A percentile compares a stretch with the other conserved stretches of the same genome.
Conservation (phyloP, 2,888 invertebrate species). For the Dorcus hopei region DNA sequence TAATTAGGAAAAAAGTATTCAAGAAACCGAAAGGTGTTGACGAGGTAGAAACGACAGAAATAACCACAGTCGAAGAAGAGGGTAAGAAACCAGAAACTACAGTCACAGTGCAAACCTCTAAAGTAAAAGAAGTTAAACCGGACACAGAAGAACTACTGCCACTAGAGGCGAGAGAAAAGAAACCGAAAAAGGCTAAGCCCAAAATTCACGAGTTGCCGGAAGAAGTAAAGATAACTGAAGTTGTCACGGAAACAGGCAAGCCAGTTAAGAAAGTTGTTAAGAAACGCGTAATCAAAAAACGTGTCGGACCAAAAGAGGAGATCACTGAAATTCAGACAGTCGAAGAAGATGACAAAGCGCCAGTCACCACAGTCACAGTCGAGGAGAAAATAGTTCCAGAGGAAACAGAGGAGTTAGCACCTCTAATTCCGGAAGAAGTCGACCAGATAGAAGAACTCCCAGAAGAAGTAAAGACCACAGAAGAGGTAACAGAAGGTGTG, state of each 20-base stretch:
- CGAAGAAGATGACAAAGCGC: slow-evolving; percentile 33
- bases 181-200: slow-evolving; percentile 31
- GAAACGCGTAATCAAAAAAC: slow-evolving; percentile 34
- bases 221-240: slow-evolving; percentile 26
- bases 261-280: slow-evolving; percentile 30
- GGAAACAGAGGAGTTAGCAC: slow-evolving; percentile 16
- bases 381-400: slow-evolving; percentile 24
- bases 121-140: slow-evolving; percentile 27
- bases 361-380: slow-evolving; percentile 29
- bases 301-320: slow-evolving; percentile 21
- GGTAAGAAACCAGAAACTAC: slow-evolving; percentile 27
- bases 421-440: slow-evolving; percentile 25
- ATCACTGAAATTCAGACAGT: slow-evolving; percentile 26
- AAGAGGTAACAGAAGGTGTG: slow-evolving; percentile 33
- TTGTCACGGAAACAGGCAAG: slow-evolving; percentile 20
- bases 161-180: slow-evolving; percentile 27
- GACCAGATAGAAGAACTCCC: slow-evolving; percentile 36
- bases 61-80: slow-evolving; percentile 39
- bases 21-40: slow-evolving; percentile 43
- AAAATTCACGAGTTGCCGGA: slow-evolving; percentile 25
- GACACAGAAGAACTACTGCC: slow-evolving; percentile 23
- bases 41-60: slow-evolving; percentile 42
- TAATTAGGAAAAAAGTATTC: slow-evolving; percentile 45
- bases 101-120: slow-evolving; percentile 20
- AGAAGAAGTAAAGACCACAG: slow-evolving; percentile 42